Evolutionary conservation across 2,797 vertebrate genomes (phyloP), one percentile per base, ranked within the genome.

Genomic region (Brachyrhaphis roseni): DNA sequence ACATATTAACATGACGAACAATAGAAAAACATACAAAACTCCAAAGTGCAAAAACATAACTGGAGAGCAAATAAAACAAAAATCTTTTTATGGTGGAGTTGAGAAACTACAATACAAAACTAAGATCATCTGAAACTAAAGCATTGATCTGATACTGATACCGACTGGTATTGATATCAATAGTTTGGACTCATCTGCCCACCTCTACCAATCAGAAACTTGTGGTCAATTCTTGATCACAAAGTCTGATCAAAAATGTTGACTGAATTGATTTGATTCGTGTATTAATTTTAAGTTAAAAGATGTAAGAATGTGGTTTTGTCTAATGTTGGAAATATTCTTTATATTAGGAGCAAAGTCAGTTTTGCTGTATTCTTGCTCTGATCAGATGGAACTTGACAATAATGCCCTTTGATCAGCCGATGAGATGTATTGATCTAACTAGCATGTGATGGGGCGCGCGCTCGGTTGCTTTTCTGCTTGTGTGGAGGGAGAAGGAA

Each of bases 381-480:
- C 51, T 53, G 51, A 53, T 53, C 51, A 53, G 23, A 23, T 53
- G 49, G 20, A 8, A 51, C 18, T 51, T 23, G 51, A 53, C 51
- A 53, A 53, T 53, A 8, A 26, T 10, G 20, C 51, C 51, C 51
- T 10, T 53, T 53, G 51, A 26, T 51, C 7, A 55, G 53, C 23
- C 26, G 26, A 55, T 57, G 53, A 57, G 26, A 28, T 57, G 13
- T 31, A 2, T 59, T 5, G 57, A 31, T 59, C 57, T 28, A 31
- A 31, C 13, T 59, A 28, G 12, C n/a, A 31, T 59, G 57, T 83
- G 80, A 74, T 71, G 8, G 8, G 3, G 72, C 77, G 41, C 90
- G 90, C 83, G 53, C 81, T 85, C 82, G 28, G 90, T 88, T 90
- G 81, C 46, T 88, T 88, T 91, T 87, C 88, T 92, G 87, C 91